Percentiles rank a stretch among this genome's conserved stretches.
phyloP scores from a whole-genome alignment of 2,888 invertebrate species.

The Mythimna vitellina region DNA sequence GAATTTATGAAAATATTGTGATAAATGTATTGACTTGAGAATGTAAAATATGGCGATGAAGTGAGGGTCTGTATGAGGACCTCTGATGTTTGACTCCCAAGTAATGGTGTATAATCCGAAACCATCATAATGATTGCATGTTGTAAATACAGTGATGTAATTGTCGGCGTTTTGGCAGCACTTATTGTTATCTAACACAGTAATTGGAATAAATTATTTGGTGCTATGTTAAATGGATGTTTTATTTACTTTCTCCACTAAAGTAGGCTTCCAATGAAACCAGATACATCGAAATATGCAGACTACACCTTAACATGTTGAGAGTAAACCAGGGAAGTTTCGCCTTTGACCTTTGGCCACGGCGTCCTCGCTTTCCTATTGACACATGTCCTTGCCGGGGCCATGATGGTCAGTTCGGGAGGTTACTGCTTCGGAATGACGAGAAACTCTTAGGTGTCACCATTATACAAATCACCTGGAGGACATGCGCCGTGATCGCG shows the following conservation, averaged over 20 bases:
- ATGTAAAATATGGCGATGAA: slow-evolving; percentile 62
- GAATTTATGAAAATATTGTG: slow-evolving; percentile 54
- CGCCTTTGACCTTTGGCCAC: too few species aligned
- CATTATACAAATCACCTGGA: too few species aligned
- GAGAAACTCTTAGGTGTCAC: too few species aligned
- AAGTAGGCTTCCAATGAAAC: not conserved
- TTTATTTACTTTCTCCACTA: slow-evolving; percentile 58
- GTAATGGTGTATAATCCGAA: slow-evolving; percentile 43
- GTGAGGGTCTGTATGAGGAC: slow-evolving; percentile 46
- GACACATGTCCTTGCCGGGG: too few species aligned
- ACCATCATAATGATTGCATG: slow-evolving; percentile 57
- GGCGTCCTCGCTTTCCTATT: too few species aligned
- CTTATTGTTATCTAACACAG: slow-evolving; percentile 63
- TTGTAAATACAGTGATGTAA: slow-evolving; percentile 66
- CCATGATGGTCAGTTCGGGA: too few species aligned
- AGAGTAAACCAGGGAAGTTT: too few species aligned
- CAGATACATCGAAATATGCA: too few species aligned
- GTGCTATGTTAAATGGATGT: slow-evolving; percentile 81
- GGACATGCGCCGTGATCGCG: too few species aligned
- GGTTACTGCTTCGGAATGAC: too few species aligned
- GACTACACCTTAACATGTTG: too few species aligned
- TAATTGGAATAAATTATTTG: slow-evolving; percentile 83
- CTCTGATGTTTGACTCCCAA: slow-evolving; percentile 52
- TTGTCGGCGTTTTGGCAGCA: slow-evolving; percentile 65
- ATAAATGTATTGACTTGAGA: slow-evolving; percentile 58